phyloP scores from a whole-genome alignment of 2,888 invertebrate genomes.

The Leptura quadrifasciata region DNA sequence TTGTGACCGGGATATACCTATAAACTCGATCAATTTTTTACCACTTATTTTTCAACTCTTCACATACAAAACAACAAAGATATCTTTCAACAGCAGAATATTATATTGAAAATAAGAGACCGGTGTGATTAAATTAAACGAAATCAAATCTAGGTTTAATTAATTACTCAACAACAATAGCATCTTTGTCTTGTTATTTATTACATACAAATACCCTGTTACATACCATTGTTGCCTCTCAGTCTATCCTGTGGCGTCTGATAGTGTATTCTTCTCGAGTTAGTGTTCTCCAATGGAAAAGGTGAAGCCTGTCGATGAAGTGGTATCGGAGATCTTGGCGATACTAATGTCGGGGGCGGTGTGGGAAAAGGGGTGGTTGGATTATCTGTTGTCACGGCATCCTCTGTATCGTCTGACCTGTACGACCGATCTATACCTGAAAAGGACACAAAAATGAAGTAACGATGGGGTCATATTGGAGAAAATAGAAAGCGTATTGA shows the following conservation, averaged over 20 bases:
- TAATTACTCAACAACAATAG: too few relatives aligned
- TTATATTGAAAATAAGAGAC: too few relatives aligned
- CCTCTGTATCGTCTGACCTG: slow-evolving; percentile 84
- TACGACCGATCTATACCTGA: slow-evolving; percentile 83
- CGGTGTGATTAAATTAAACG: too few relatives aligned
- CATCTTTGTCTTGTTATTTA: neutral
- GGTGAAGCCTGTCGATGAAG: slow-evolving; percentile 82
- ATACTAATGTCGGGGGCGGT: slow-evolving; percentile 75
- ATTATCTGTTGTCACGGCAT: slow-evolving; percentile 76
- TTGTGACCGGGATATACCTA: too few relatives aligned
- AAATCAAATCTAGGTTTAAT: too few relatives aligned
- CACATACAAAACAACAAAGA: too few relatives aligned
- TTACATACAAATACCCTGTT: neutral
- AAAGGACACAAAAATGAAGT: slow-evolving; percentile 57
- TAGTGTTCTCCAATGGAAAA: slow-evolving; percentile 82
- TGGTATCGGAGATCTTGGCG: slow-evolving; percentile 77
- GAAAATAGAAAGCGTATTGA: slow-evolving; percentile 22
- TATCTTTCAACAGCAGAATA: too few relatives aligned
- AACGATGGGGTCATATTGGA: slow-evolving; percentile 8
- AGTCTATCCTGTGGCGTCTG: slow-evolving; percentile 73
- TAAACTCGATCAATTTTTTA: too few relatives aligned
- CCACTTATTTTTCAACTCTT: too few relatives aligned
- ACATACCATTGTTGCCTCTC: slow-evolving; percentile 71
- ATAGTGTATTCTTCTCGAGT: slow-evolving; percentile 77
- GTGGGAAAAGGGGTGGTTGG: slow-evolving; percentile 77